Percentiles rank a stretch among this genome's conserved stretches.
phyloP scores from a whole-genome alignment of 53 echinoderm and acorn worm genomes.

The Paracentrotus lividus region DNA sequence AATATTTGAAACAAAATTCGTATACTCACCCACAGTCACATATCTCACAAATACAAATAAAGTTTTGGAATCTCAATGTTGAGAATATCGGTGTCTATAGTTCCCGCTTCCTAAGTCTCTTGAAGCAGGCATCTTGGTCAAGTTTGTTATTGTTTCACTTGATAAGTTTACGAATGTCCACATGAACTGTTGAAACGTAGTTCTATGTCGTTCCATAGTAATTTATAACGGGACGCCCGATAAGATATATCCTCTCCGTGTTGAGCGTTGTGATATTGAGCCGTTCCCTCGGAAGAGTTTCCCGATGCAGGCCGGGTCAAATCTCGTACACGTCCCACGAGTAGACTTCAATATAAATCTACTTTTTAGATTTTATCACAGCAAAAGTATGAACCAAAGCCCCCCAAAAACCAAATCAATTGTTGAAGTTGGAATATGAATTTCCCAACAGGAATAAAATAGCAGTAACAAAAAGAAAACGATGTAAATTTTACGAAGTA shows the following conservation, averaged over 20 bases:
- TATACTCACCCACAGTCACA: slow-evolving; percentile 92
- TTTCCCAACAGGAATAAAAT: not conserved
- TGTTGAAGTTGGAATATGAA: not conserved
- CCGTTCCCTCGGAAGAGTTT: not conserved
- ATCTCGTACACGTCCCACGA: not conserved
- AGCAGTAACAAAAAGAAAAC: not conserved
- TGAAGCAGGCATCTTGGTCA: slow-evolving; percentile 43
- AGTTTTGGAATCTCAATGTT: slow-evolving; percentile 82
- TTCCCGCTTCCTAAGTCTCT: slow-evolving; percentile 58
- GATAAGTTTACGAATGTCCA: not conserved
- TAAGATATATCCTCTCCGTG: not conserved
- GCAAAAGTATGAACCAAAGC: not conserved
- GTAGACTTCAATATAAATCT: not conserved
- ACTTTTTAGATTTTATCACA: not conserved
- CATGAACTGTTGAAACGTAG: not conserved
- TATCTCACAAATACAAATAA: slow-evolving; percentile 88
- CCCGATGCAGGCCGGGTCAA: not conserved
- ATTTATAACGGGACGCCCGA: slow-evolving; percentile 52
- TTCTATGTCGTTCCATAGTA: slow-evolving; percentile 16
- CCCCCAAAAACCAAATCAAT: not conserved
- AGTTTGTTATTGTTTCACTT: not conserved
- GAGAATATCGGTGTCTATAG: slow-evolving; percentile 70
- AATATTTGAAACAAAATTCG: not conserved
- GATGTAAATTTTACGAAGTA: not conserved
- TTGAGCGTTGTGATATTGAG: not conserved